These are phyloP conservation scores for Falco biarmicus DNA, from an alignment of 2,797 vertebrate species.

Conservation along the genomic window DNA sequence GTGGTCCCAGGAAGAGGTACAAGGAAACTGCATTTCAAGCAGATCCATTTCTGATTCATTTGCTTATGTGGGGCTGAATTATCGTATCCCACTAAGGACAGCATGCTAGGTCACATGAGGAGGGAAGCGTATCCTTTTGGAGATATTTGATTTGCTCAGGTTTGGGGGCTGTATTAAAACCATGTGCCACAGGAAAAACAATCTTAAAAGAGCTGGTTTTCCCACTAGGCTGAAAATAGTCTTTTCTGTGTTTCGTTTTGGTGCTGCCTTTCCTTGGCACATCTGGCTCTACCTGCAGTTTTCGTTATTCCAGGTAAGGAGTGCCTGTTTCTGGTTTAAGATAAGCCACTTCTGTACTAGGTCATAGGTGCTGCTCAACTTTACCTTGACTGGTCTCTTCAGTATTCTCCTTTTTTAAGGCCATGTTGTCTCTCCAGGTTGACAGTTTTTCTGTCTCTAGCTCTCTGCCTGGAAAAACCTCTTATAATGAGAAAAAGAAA, in stretches of 20 bases:
- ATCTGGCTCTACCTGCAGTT: neutral
- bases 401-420: neutral
- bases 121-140: neutral
- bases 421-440: neutral
- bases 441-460: neutral
- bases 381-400: neutral
- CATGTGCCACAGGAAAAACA: neutral
- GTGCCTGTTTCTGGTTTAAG: neutral
- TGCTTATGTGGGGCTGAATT: neutral
- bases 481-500: neutral
- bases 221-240: neutral
- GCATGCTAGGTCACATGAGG: neutral
- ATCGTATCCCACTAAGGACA: neutral
- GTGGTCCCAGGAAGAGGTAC: neutral
- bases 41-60: neutral
- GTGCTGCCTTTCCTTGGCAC: neutral
- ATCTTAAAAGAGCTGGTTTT: neutral
- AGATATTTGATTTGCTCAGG: neutral
- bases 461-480: neutral
- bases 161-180: neutral
- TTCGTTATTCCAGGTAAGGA: neutral
- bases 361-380: neutral
- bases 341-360: constrained; percentile 3
- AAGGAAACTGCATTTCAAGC: neutral
- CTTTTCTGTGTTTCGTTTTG: neutral